Evolutionary conservation across 1,140 invertebrate species (phyloP), one percentile per base, ranked within the genome.

Genomic region (Zaprionus nigranus): DNA sequence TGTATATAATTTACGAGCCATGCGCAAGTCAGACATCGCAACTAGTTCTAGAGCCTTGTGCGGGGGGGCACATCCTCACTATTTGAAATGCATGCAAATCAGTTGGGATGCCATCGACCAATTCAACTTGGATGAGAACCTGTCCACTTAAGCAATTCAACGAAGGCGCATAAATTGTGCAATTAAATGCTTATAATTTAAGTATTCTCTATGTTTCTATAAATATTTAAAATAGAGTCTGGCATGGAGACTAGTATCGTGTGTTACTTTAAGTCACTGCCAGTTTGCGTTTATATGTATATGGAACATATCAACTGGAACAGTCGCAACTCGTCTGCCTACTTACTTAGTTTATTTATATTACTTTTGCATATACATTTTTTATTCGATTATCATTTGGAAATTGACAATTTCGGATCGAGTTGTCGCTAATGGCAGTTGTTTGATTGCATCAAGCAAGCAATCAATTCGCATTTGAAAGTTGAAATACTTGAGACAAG

Each of bases 401-500:
- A 78, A 66, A 83, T 77, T 77, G 79, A 70, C 72, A 72, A 83
- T 71, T 69, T 82, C 34, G 69, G 74, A 67, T 80, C 56, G 64
- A 70, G 73, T 79, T 74, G 76, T 58, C 77, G 68, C 38, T 40
- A 40, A 40, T 46, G 73, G 73, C 68, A 72, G 77, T 74, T 80
- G 57, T 67, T 72, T 81, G 79, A 75, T 75, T 71, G 69, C 75
- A 54, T 53, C 49, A 67, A 61, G 20, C 49, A 63, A 61, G n/a
- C 30, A 59, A 46, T 46, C 40, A 46, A 38, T 46, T 51, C 51
- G 60, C 68, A 77, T 87, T 82, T 82, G 81, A 88, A 88, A 88
- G 84, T 88, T 88, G 85, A 88, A 88, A 88, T 84, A 90, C 84
- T 88, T 88, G 85, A 88, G 75, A 54, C 77, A 17, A 17, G 40